Evolutionary conservation across 2,113 vertebrate species (phyloP), one percentile per base, ranked within the genome.

Genomic region (Hippocampus guttulatus): DNA sequence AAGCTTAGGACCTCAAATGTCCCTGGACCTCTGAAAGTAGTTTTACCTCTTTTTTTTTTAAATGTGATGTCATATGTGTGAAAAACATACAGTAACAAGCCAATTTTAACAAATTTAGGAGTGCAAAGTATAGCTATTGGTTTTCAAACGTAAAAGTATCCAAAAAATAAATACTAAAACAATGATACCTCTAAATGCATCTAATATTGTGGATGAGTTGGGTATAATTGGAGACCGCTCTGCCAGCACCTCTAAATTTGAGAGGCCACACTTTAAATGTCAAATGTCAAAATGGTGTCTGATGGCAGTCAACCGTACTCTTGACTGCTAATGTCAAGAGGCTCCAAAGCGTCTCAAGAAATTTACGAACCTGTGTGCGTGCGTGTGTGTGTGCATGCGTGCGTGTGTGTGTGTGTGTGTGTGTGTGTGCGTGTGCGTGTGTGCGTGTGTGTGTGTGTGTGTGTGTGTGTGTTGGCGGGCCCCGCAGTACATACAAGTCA

Each of bases 231-330:
- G 30, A 33, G 30, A 2, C 33, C 33, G 58, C 8, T 8, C 8
- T 33, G 58, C 27, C 5, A 5, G 62, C 8, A 64, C 33, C 0
- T 62, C 38, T 2, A 40, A 63, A 38, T 55, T 55, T 63, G 65
- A 80, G 69, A 69, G 68, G 76, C 68, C 68, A 23, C 47, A 63
- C 41, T 75, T 75, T 73, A 90, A 88, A 92, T 89, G 86, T 81
- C 90, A 91, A 89, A 91, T 90, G 88, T 90, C 88, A 80, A 66
- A 70, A 21, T 20, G 73, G 89, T 90, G 81, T 91, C 78, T 77
- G 83, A 78, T 87, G 72, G 87, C 82, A 15, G 69, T 62, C 71
- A 83, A 21, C 76, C 60, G 71, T 74, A 41, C 47, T 66, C 57
- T 69, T 58, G 55, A 51, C 68, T 73, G 64, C 74, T 76, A 79